These are phyloP conservation scores for Alviniconcha strummeri DNA, from an alignment of 2,888 invertebrate genomes.

Conservation along the genomic window DNA sequence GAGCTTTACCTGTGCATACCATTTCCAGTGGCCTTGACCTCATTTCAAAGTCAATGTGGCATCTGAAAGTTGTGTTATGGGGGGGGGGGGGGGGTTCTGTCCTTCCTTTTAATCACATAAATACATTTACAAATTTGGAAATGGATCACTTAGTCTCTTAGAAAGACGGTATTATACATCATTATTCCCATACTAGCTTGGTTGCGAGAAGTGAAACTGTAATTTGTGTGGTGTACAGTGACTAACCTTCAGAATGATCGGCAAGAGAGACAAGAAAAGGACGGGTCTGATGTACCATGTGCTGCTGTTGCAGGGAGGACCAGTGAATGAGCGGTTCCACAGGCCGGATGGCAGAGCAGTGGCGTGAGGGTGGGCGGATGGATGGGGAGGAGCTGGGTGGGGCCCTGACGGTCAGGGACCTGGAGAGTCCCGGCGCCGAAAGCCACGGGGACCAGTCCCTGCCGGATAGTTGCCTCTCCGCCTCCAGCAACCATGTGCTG, in stretches of 20 bases:
- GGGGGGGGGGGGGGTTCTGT: too few species aligned
- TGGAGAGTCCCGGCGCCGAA: conserved; percentile 53
- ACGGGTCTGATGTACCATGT: background rate
- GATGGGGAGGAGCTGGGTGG: background rate
- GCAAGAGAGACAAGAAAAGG: too few species aligned
- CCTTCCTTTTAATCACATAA: too few species aligned
- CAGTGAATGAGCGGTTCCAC: background rate
- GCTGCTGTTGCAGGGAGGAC: background rate
- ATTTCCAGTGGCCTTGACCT: too few species aligned
- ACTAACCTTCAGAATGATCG: background rate
- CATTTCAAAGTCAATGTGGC: too few species aligned
- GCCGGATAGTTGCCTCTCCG: conserved; percentile 57
- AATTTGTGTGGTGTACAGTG: background rate
- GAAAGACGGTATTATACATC: too few species aligned
- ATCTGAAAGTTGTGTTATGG: too few species aligned
- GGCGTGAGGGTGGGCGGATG: background rate
- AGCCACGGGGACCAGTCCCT: conserved; percentile 56
- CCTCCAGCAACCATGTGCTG: conserved; percentile 55
- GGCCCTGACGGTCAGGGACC: conserved; percentile 26
- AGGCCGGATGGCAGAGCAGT: background rate
- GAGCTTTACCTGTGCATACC: too few species aligned
- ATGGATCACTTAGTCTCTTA: too few species aligned
- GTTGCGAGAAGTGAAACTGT: background rate
- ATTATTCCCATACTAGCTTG: background rate
- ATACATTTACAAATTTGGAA: too few species aligned